Evolutionary conservation across 64 coral and sea anemone genomes (phyloP).

Genomic region (Platygyra sinensis): DNA sequence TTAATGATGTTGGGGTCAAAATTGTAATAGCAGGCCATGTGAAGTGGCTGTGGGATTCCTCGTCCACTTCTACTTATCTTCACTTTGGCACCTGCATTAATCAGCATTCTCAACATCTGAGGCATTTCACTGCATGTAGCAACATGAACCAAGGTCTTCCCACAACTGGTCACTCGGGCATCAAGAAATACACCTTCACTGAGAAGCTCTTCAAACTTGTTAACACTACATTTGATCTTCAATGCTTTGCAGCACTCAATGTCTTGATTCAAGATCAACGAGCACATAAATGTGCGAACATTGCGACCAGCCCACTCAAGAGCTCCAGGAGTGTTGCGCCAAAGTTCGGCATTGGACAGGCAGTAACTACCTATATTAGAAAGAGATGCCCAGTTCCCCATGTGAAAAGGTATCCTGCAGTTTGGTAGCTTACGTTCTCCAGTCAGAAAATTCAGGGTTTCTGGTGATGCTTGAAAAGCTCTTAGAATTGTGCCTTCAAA

Average conservation of each 20-base stretch:
- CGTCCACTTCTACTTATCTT: background rate
- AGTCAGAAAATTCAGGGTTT: slow-evolving; percentile 66
- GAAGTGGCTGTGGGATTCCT: slow-evolving; percentile 71
- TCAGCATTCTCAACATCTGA: slow-evolving; percentile 48
- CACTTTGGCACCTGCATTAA: slow-evolving; percentile 77
- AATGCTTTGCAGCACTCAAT: slow-evolving; percentile 39
- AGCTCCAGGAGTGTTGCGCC: slow-evolving; percentile 77
- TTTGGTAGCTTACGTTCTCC: slow-evolving; percentile 73
- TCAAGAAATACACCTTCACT: slow-evolving; percentile 72
- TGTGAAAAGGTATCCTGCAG: slow-evolving; percentile 53
- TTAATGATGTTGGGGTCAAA: slow-evolving; percentile 67
- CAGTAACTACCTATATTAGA: slow-evolving; percentile 78
- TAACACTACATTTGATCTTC: slow-evolving; percentile 28
- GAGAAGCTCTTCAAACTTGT: slow-evolving; percentile 45
- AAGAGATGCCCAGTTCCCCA: slow-evolving; percentile 68
- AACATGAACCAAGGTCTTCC: slow-evolving; percentile 60
- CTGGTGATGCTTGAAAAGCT: slow-evolving; percentile 73
- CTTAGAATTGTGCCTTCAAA: slow-evolving; percentile 74
- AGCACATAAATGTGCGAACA: slow-evolving; percentile 69
- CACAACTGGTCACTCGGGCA: slow-evolving; percentile 23
- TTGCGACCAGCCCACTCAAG: slow-evolving; percentile 78
- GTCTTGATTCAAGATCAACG: slow-evolving; percentile 64
- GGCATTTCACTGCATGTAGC: slow-evolving; percentile 54
- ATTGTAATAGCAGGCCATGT: slow-evolving; percentile 89
- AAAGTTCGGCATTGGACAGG: slow-evolving; percentile 80